Percentiles rank a stretch among this genome's conserved stretches.
Conservation (phyloP, 2,797 vertebrate genomes). For the Enoplosus armatus region DNA sequence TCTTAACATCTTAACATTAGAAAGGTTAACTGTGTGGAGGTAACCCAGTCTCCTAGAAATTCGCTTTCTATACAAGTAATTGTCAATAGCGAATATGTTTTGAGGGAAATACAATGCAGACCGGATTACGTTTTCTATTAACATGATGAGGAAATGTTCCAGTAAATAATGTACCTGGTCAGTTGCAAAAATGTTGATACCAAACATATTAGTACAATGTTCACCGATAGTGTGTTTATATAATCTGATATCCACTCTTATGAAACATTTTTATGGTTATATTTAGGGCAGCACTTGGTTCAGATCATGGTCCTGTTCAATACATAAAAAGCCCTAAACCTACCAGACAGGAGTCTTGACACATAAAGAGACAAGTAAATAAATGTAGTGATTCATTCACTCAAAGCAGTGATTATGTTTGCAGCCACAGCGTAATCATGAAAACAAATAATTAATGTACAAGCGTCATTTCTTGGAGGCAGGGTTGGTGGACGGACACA, state of each 20-base stretch:
- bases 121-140: background rate
- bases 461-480: too few species aligned
- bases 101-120: background rate
- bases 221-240: too few species aligned
- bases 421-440: background rate
- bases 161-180: too few species aligned
- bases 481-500: too few species aligned
- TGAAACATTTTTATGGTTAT: background rate
- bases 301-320: background rate
- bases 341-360: too few species aligned
- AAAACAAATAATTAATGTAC: background rate
- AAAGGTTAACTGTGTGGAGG: background rate
- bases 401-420: too few species aligned
- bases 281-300: background rate
- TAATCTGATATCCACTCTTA: too few species aligned
- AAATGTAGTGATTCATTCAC: too few species aligned
- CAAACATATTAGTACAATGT: background rate
- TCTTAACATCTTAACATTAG: background rate
- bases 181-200: background rate
- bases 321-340: background rate
- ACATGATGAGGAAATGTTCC: background rate
- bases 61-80: too few species aligned
- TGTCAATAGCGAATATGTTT: background rate
- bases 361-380: too few species aligned
- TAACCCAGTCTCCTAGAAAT: background rate